Conservation (phyloP, 2,113 vertebrate species). For the Apteryx mantelli region DNA sequence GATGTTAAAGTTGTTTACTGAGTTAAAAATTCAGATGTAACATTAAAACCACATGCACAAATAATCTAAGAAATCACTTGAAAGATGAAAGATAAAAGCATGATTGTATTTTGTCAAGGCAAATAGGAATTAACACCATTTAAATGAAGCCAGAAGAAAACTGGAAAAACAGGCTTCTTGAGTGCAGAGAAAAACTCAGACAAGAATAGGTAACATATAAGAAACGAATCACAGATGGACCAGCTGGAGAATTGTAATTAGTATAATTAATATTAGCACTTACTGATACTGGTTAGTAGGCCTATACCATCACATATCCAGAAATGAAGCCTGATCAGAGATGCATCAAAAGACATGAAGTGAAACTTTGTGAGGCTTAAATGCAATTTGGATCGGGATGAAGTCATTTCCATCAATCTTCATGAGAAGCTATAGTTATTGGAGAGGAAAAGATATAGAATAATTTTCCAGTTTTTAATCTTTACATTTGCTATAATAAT, state of each 20-base stretch:
- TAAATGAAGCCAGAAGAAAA: background rate
- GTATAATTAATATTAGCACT: slow-evolving; percentile 56
- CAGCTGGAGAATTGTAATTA: slow-evolving; percentile 52
- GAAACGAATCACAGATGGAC: slow-evolving; percentile 38
- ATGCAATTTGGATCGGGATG: background rate
- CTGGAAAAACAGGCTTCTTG: background rate
- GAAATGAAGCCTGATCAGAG: slow-evolving; percentile 43
- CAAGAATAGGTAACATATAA: background rate
- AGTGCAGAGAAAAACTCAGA: background rate
- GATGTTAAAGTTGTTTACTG: background rate
- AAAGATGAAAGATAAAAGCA: background rate
- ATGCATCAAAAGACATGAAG: slow-evolving; percentile 4
- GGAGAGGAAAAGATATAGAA: background rate
- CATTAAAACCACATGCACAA: background rate
- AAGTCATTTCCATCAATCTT: slow-evolving; percentile 18
- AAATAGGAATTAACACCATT: background rate
- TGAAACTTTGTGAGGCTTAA: slow-evolving; percentile 4
- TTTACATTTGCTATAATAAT: background rate
- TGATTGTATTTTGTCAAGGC: background rate
- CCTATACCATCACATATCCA: slow-evolving; percentile 24
- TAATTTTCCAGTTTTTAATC: background rate
- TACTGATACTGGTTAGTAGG: slow-evolving; percentile 36
- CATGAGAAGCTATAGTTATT: background rate
- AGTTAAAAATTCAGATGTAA: background rate
- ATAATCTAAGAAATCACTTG: background rate